Evolutionary conservation across 2,797 vertebrate species (phyloP).

Genomic region (Capromys pilorides): DNA sequence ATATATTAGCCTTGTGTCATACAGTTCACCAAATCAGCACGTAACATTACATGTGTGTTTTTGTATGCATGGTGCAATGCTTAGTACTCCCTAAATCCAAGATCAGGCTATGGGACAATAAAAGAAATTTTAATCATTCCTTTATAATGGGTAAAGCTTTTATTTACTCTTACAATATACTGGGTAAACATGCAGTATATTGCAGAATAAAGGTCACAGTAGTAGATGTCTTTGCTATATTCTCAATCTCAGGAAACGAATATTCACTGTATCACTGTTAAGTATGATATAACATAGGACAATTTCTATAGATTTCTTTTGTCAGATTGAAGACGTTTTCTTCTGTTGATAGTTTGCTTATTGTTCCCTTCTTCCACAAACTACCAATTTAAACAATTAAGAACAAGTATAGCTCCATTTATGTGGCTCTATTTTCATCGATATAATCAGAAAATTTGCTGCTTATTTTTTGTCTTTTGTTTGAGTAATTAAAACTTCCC

Average conservation of each 20-base stretch:
- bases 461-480: not conserved
- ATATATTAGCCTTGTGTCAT: not conserved
- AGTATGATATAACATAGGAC: not conserved
- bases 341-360: not conserved
- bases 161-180: not conserved
- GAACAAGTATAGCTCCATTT: not conserved
- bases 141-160: not conserved
- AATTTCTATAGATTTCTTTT: not conserved
- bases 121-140: not conserved
- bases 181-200: not conserved
- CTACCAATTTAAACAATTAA: not conserved
- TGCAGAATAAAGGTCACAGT: not conserved
- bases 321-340: not conserved
- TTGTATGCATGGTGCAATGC: accelerated
- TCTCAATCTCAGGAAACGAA: not conserved
- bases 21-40: not conserved
- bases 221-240: not conserved
- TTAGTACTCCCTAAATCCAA: not conserved
- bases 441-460: not conserved
- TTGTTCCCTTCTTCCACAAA: not conserved
- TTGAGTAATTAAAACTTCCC: not conserved
- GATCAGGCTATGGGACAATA: not conserved
- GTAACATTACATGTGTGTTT: not conserved
- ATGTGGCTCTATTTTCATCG: not conserved
- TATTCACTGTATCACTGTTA: not conserved